Evolutionary conservation across 2,888 invertebrate genomes (phyloP), one percentile per base, ranked within the genome.

Genomic region (Aelia acuminata): DNA sequence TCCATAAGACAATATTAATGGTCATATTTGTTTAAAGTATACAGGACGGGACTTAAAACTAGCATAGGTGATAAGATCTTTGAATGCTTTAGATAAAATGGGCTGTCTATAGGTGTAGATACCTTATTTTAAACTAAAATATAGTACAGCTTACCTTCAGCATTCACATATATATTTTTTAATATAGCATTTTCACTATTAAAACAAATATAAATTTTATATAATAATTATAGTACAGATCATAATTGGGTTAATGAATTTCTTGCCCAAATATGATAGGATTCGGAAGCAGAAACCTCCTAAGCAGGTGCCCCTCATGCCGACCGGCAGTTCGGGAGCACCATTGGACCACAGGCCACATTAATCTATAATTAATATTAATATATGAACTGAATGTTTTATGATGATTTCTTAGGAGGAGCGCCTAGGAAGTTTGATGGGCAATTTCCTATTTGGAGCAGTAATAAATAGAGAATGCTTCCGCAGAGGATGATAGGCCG

Each of bases 401-500:
- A 57, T 53, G 53, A 63, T 70, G 18, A 70, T 70, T 70, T 35
- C 63, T 7, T 35, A 7, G 35, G 31, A 20, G 63, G 35, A 35
- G 31, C 63, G 63, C n/a, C 31, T 35, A 20, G 63, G 63, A 35
- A 15, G 63, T 35, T 35, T 70, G 63, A 70, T 70, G 63, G 63
- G 35, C 63, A 13, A 70, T 70, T 70, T 70, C 35, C 63, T 35
- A 70, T 31, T 35, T 18, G 63, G 20, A 8, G 35, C 31, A 70
- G 63, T 70, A 70, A 70, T 70, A 70, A 70, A 70, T 31, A 70
- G 63, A 70, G 31, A 1, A 31, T 18, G 63, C 63, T 70, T 70
- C 63, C 63, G 63, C 63, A 35, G 31, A 2, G 26, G 53, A 53
- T 53, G 53, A 53, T 53, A 53, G 53, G 7, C 53, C 26, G 57